Percentiles rank a stretch among this genome's conserved stretches.
phyloP scores from a whole-genome alignment of 2,797 vertebrate species.

The Masticophis lateralis region DNA sequence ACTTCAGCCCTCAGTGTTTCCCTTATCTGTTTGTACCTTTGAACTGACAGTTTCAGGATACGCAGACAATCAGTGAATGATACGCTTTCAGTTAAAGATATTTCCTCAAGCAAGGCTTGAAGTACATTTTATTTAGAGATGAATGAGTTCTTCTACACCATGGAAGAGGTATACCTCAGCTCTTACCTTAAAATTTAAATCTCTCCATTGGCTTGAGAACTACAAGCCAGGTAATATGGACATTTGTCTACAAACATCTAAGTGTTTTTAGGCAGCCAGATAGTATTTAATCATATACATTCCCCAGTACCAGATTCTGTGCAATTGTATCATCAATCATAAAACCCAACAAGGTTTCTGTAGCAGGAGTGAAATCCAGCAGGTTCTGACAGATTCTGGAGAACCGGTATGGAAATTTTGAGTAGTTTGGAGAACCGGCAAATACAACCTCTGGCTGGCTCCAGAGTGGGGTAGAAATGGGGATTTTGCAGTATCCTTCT shows the following conservation, averaged over 20 bases:
- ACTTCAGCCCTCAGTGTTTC: too few species aligned
- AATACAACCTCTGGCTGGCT: too few species aligned
- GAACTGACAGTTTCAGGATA: too few species aligned
- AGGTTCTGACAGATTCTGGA: too few species aligned
- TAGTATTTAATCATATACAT: not conserved
- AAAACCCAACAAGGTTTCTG: not conserved
- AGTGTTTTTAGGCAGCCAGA: not conserved
- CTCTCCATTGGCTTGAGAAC: not conserved
- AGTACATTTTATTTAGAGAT: not conserved
- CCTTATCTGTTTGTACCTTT: too few species aligned
- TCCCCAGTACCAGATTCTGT: not conserved
- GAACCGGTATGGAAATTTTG: too few species aligned
- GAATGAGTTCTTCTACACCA: not conserved
- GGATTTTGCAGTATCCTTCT: too few species aligned
- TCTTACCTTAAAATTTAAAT: not conserved
- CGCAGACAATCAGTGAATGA: not conserved
- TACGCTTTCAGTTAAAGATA: not conserved
- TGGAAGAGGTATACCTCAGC: not conserved
- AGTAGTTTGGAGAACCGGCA: too few species aligned
- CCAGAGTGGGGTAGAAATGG: too few species aligned
- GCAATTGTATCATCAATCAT: not conserved
- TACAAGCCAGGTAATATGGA: not conserved
- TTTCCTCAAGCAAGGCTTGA: not conserved
- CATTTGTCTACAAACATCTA: not conserved
- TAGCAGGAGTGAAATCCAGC: too few species aligned